These are phyloP conservation scores for Porites cylindrica DNA, from an alignment of 92 coral and sea anemone species.

Conservation along the genomic window DNA sequence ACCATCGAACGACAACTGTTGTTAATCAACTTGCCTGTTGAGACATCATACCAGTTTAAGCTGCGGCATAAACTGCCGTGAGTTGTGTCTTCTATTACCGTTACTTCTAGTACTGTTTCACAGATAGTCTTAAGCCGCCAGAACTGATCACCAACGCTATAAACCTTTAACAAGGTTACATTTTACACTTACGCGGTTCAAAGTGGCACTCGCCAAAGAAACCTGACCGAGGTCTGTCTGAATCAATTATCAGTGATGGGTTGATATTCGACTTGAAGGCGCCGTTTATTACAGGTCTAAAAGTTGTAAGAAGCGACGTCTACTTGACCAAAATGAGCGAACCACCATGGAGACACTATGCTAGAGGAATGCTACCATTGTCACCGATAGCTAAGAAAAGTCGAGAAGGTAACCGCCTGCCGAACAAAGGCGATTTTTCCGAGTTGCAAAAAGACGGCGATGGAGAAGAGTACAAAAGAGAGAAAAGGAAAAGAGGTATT, in stretches of 20 bases:
- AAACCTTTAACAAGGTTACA: too few relatives aligned
- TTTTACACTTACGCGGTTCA: too few relatives aligned
- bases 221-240: not conserved
- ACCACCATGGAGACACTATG: conserved; percentile 23
- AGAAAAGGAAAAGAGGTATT: not conserved
- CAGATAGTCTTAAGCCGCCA: too few relatives aligned
- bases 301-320: not conserved
- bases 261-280: not conserved
- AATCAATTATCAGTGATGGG: not conserved
- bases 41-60: too few relatives aligned
- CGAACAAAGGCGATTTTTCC: not conserved
- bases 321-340: not conserved
- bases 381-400: conserved; percentile 26
- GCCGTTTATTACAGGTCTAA: not conserved
- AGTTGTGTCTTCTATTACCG: too few relatives aligned
- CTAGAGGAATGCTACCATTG: conserved; percentile 22
- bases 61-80: too few relatives aligned
- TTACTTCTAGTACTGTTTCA: too few relatives aligned
- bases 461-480: not conserved
- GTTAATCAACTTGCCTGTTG: too few relatives aligned
- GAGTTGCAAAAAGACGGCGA: too few relatives aligned
- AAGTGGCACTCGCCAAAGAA: too few relatives aligned
- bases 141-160: too few relatives aligned
- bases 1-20: not conserved
- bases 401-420: not conserved